These are phyloP conservation scores for Phyllopteryx taeniolatus DNA, from an alignment of 2,113 vertebrate species.

Conservation along the genomic window DNA sequence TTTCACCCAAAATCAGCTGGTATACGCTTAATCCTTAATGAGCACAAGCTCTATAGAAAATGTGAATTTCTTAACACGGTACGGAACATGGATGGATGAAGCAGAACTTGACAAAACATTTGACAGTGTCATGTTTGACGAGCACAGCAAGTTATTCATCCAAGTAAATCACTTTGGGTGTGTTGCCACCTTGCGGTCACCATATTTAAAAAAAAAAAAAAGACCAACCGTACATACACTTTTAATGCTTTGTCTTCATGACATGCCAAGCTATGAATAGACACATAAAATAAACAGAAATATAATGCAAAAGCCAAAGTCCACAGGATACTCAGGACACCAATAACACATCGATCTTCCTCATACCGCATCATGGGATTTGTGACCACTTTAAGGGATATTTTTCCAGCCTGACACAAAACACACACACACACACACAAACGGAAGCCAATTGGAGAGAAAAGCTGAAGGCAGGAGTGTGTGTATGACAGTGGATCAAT, in stretches of 20 bases:
- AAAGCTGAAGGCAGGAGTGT: constrained; percentile 38
- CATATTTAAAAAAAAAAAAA: neutral
- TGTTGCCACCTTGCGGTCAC: constrained; percentile 10
- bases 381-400: constrained; percentile 55
- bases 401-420: constrained; percentile 37
- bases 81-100: no score
- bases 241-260: constrained; percentile 8
- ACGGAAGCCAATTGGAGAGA: constrained; percentile 41
- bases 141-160: neutral
- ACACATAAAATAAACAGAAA: constrained; percentile 49
- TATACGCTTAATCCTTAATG: no score
- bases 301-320: constrained; percentile 44
- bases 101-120: neutral
- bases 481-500: constrained; percentile 73
- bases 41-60: no score
- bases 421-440: constrained; percentile 17
- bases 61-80: no score
- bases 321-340: constrained; percentile 46
- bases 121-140: neutral
- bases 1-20: no score
- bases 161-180: constrained; percentile 1
- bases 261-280: constrained; percentile 34
- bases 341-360: constrained; percentile 55
- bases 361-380: constrained; percentile 49
- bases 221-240: neutral